Conservation (phyloP, 2,113 vertebrate species). For the Rhinolophus ferrumequinum region DNA sequence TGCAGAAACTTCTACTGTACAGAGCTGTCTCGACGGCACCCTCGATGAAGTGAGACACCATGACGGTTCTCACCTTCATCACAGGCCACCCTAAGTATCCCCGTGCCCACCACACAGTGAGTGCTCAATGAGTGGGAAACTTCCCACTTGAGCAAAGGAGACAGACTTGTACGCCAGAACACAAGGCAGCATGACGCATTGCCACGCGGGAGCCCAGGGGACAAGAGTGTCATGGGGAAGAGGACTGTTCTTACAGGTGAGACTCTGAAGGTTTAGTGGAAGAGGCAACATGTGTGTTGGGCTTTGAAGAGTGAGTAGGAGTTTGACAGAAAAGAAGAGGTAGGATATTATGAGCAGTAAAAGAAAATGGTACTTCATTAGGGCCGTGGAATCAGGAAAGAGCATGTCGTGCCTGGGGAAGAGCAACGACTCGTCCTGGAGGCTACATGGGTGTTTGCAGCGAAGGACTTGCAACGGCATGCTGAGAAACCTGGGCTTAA, state of each 20-base stretch:
- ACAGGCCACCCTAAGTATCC: fast-evolving
- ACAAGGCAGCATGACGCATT: neutral
- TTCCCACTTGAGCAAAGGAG: neutral
- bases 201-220: neutral
- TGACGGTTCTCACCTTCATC: neutral
- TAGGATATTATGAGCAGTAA: neutral
- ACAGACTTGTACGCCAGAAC: neutral
- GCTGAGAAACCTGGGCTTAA: neutral
- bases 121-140: neutral
- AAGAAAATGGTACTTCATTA: neutral
- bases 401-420: neutral
- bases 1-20: neutral
- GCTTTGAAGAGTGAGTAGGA: neutral
- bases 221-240: neutral
- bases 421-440: neutral
- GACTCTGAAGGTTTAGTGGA: neutral
- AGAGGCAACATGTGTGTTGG: neutral
- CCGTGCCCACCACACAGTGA: neutral
- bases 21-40: fast-evolving
- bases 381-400: neutral
- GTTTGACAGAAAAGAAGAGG: neutral
- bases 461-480: neutral
- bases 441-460: neutral
- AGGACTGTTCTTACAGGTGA: neutral
- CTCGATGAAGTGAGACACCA: neutral